phyloP scores from a whole-genome alignment of 2,888 invertebrate species.

The Plebejus melissa region DNA sequence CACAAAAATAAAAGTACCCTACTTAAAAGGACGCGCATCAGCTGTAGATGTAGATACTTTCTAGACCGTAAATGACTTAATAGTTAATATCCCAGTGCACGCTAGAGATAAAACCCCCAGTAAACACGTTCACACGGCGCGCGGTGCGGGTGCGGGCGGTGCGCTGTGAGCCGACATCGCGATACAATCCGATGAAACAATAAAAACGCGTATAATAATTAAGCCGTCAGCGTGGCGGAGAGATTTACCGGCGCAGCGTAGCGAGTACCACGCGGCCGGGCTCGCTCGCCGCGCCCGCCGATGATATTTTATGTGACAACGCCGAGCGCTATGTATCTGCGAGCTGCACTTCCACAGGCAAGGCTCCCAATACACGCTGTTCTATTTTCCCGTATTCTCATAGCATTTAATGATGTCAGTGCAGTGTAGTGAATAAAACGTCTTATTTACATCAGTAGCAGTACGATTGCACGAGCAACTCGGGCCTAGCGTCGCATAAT shows the following conservation, averaged over 20 bases:
- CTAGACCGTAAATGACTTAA: not conserved
- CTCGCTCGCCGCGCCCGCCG: conserved; percentile 17
- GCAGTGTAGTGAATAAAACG: no score
- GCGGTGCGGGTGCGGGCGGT: not conserved
- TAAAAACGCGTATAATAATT: conserved; percentile 36
- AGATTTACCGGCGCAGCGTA: conserved; percentile 27
- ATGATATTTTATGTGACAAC: conserved; percentile 34
- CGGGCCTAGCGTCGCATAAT: not conserved
- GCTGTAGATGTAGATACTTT: not conserved
- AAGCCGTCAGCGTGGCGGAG: conserved; percentile 32
- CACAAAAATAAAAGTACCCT: not conserved
- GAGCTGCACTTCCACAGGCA: not conserved
- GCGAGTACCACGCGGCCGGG: conserved; percentile 17
- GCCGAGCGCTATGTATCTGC: not conserved
- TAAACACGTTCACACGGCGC: not conserved
- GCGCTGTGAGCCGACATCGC: not conserved
- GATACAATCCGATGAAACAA: conserved; percentile 29
- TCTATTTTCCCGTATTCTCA: not conserved
- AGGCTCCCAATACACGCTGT: not conserved
- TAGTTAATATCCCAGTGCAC: not conserved
- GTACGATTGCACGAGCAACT: not conserved
- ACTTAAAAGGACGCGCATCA: not conserved
- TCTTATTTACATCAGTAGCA: not conserved
- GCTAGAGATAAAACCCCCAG: conserved; percentile 5
- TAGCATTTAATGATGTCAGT: no score